Evolutionary conservation across 2,113 vertebrate genomes (phyloP), one percentile per base, ranked within the genome.

Genomic region (Carettochelys insculpta): DNA sequence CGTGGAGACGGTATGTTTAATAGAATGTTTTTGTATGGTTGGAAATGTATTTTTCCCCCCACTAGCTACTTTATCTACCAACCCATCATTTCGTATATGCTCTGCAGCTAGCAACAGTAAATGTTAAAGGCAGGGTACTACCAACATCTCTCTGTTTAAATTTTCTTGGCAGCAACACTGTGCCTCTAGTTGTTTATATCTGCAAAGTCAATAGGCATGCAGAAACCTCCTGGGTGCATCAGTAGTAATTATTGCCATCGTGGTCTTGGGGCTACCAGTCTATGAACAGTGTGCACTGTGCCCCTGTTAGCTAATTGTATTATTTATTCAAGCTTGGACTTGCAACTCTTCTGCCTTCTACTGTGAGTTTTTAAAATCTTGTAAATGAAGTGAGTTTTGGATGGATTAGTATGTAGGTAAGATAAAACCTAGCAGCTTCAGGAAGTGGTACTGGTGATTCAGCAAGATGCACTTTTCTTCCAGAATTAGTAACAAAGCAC

Each of bases 1-100:
- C 98, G 99, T 58, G 99, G 99, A 95, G 99, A 99, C 92, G 98
- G 99, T 99, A 97, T 52, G 97, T 97, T 94, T 34, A 94, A 92
- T 89, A 22, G 12, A 38, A 38, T 89, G 9, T 87, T 85, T 91
- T 88, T 38, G 1, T 81, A 2, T 85, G 10, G 90, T 83, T 82
- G 20, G 43, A 82, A 87, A 41, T 48, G 3, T 17, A 29, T 27
- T 68, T 22, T 65, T 48, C 38, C 45, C 3, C 25, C 47, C 19
- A 53, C 7, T 25, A 27, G 8, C 78, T 41, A 12, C 65, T 58
- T 85, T 86, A 79, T 65, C 56, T 80, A 58, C 9, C n/a, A 58
- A 71, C 52, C 47, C 75, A 76, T 56, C 75, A 27, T 54, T 85
- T 79, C 68, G 38, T 86, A 56, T 77, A 73, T 83, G 2, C 29